Base-by-base conservation (phyloP, 2,888 invertebrate genomes). In the Heliconius charithonia region DNA sequence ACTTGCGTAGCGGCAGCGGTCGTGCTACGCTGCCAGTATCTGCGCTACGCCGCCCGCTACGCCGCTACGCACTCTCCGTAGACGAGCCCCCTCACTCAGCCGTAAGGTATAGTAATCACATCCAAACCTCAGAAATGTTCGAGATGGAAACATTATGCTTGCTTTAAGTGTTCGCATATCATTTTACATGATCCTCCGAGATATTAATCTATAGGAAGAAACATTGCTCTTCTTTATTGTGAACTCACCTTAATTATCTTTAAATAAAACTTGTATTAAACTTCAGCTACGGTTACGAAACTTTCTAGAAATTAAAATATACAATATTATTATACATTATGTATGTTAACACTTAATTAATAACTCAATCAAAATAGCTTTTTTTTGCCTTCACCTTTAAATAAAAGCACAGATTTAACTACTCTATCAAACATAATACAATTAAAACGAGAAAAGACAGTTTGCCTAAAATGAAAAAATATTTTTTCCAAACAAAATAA, bases 11-110 rank as follows among this genome's bases (percentile, higher is more conserved):
- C 87, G 90, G 91, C 84, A 83, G 90, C 85, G 85, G 87, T 45
- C 90, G 93, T 78, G 89, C 92, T 69, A 86, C 92, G 83, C 85
- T 93, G 81, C 87, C 95, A 4, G 89, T 91, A 63, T 87, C 91
- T 79, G 92, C 94, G 83, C 87, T 95, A 83, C 90, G 95, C 73
- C 93, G 94, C 69, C 94, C 92, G 82, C 95, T 97, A 73, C 97
- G 97, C 77, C 96, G 98, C 89, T 97, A 98, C 91, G 97, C 98
- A 32, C 93, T 98, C 80, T 97, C 97, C 78, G 97, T 98, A 80
- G 98, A 98, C 88, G 97, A 97, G 90, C 96, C 97, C 3, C 95
- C 94, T 59, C 96, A 87, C 51, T 95, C 91, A 80, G 93, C 91
- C 12, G 90, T 93, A 87, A 94, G 94, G 95, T 95, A 92, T 71